Evolutionary conservation across 2,888 invertebrate species (phyloP), one percentile per base, ranked within the genome.

Genomic region (Meteorus cinctellus): DNA sequence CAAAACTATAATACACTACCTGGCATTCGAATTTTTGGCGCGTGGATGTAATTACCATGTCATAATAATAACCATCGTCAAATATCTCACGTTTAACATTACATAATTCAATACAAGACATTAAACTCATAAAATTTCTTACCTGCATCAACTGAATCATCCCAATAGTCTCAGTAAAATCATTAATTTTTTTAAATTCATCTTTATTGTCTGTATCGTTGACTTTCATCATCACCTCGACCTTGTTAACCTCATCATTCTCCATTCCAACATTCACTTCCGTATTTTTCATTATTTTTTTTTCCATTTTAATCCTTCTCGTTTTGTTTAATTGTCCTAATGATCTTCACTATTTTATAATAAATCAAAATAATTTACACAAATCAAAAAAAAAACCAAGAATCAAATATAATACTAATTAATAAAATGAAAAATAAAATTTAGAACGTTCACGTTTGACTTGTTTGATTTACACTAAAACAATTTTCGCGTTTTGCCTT

Each of bases 131-230:
- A 79, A 84, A 84, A 84, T 55, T 60, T 71, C 82, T 82, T 77
- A 85, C 84, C 84, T 85, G 84, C 84, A 85, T 85, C 77, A 85
- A 72, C 72, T 84, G 82, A 14, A 85, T 75, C 74, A 74, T 74
- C 55, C 71, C 75, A 71, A 77, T 74, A 72, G 79, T 66, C 72
- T 75, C 63, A 8, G 14, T 60, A 60, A 59, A 24, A 41, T 67
- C 67, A 24, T 62, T 5, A 31, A 66, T 34, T 41, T 55, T 66
- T 16, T 14, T 29, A 14, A 16, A 31, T 16, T 16, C 14, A 29
- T 29, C 62, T 48, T 72, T 24, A 62, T 71, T 62, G 27, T 31
- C 48, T 67, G 48, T 62, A 62, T 14, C 10, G 2, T 31, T 12
- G n/a, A 14, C 63, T 65, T 45, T 34, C 8, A 24, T 48, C 31